Base-by-base conservation (phyloP, 1,140 invertebrate species). In the Semibalanus balanoides region DNA sequence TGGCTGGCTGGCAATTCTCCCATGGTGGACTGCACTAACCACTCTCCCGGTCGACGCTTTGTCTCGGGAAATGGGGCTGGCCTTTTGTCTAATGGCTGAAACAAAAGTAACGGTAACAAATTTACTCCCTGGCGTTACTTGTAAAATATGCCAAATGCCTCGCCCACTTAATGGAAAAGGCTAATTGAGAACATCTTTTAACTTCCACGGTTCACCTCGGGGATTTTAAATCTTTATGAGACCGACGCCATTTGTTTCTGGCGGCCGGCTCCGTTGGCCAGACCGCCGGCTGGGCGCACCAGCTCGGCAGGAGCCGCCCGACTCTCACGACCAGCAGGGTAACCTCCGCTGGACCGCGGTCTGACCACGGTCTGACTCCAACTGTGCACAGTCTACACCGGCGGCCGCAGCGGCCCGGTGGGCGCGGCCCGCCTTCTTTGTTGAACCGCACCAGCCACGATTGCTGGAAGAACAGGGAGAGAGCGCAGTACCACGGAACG, bases 141-240 rank as follows among this genome's bases (percentile, higher is more conserved):
- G 51, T 64, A 64, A 64, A 64, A 64, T 64, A 64, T 64, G 51
- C 51, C 51, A 64, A 64, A 64, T 64, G 51, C 51, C 51, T 64
- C 51, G 51, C 51, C 51, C 51, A 64, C 51, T 64, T 64, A 64
- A 64, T 64, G 51, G 51, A 64, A 64, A 64, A 64, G 51, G 51
- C 51, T 64, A 64, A 64, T 64, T 64, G 51, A 64, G 51, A 64
- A 64, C 51, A 64, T 64, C 51, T 64, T 64, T 64, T 64, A 64
- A 64, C 51, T 64, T 64, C 51, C 51, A 64, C 51, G 51, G 51
- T 64, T 64, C 51, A 64, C 51, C 51, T 64, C 51, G 51, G 22
- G 14, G 51, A 64, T 64, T 14, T 64, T 64, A 64, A 64, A 64
- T 64, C 51, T 64, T 64, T 64, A 64, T 64, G 51, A 25, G 51